These are phyloP conservation scores for Gallinago nigripennis DNA, from an alignment of 2,797 vertebrate species.

Conservation along the genomic window DNA sequence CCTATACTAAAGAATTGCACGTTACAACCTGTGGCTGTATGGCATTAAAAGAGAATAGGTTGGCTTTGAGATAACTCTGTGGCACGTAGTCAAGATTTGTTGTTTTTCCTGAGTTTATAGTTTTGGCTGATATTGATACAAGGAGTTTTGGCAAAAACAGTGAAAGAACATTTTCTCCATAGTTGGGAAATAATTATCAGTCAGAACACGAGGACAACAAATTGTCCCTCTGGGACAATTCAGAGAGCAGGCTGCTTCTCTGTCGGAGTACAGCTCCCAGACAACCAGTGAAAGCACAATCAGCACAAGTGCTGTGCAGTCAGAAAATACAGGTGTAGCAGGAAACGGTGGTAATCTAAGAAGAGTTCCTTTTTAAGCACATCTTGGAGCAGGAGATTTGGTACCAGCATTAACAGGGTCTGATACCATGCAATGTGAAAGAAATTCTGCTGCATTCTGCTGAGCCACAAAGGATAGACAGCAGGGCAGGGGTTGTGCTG, in stretches of 20 bases:
- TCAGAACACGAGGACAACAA: not conserved
- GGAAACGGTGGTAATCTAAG: not conserved
- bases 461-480: not conserved
- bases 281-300: not conserved
- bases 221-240: not conserved
- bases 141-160: not conserved
- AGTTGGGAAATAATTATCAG: not conserved
- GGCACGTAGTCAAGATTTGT: not conserved
- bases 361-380: not conserved
- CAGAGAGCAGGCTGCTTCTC: not conserved
- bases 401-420: not conserved
- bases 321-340: not conserved
- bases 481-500: not conserved
- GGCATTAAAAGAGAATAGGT: not conserved
- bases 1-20: not conserved
- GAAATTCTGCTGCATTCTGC: not conserved
- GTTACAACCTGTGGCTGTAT: not conserved
- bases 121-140: not conserved
- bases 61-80: not conserved
- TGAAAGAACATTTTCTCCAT: not conserved
- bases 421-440: not conserved
- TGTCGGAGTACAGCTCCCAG: fast-evolving
- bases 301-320: not conserved
- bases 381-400: not conserved
- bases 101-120: not conserved